These are phyloP conservation scores for Anastatus disparis DNA, from an alignment of 1,140 invertebrate species.

Conservation along the genomic window DNA sequence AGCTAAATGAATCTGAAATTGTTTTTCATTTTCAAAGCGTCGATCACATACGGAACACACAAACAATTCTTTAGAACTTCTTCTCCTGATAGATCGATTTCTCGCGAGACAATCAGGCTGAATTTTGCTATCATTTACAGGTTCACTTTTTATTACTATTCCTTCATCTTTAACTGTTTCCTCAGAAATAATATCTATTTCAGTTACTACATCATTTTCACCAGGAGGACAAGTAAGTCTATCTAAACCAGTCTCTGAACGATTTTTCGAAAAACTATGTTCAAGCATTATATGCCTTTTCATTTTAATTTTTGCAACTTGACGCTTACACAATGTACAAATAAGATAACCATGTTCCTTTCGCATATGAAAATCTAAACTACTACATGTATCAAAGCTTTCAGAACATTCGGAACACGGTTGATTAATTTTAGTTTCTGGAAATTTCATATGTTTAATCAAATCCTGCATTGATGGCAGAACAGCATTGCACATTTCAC, in stretches of 20 bases:
- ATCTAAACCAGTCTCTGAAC: slow-evolving; percentile 38
- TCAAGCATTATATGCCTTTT: slow-evolving; percentile 47
- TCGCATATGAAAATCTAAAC: slow-evolving; percentile 46
- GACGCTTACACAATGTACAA: slow-evolving; percentile 46
- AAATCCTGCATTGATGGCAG: slow-evolving; percentile 37
- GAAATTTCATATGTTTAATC: slow-evolving; percentile 37
- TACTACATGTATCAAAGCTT: slow-evolving; percentile 32
- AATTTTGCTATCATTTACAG: slow-evolving; percentile 19
- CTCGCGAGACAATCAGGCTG: slow-evolving; percentile 19
- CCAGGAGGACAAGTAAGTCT: slow-evolving; percentile 14
- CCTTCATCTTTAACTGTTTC: background rate
- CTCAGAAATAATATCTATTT: slow-evolving; percentile 8
- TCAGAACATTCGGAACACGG: slow-evolving; percentile 47
- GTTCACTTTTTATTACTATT: background rate
- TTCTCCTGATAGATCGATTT: slow-evolving; percentile 26
- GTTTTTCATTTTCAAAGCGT: slow-evolving; percentile 36
- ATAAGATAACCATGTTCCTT: slow-evolving; percentile 45
- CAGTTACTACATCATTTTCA: slow-evolving; percentile 11
- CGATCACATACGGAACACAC: slow-evolving; percentile 32
- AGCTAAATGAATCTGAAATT: slow-evolving; percentile 33
- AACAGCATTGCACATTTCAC: slow-evolving; percentile 46
- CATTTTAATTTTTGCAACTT: slow-evolving; percentile 43
- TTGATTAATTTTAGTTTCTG: slow-evolving; percentile 18
- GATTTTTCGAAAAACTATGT: slow-evolving; percentile 46
- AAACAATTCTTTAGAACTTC: slow-evolving; percentile 35